phyloP scores from a whole-genome alignment of 1,140 invertebrate genomes.

The Drosophila tani region DNA sequence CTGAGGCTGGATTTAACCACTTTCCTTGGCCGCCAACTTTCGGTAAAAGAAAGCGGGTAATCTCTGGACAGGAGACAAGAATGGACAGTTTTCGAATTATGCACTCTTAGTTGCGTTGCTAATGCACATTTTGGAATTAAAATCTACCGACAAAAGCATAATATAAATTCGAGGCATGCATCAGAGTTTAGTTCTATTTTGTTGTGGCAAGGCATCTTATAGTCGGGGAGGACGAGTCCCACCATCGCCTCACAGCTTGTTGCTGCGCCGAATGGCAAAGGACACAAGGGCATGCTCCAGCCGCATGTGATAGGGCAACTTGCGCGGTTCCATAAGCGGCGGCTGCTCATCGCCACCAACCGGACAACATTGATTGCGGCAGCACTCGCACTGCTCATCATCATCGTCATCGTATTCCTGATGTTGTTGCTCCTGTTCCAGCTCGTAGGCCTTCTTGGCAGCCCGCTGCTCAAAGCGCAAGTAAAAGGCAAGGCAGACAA shows the following conservation, averaged over 20 bases:
- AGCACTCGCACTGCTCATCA: conserved; percentile 61
- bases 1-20: conserved; percentile 21
- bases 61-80: conserved; percentile 7
- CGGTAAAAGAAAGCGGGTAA: conserved; percentile 5
- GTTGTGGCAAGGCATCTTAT: conserved; percentile 53
- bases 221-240: background rate
- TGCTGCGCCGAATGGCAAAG: conserved; percentile 72
- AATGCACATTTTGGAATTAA: conserved; percentile 38
- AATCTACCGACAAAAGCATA: conserved; percentile 66
- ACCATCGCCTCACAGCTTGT: conserved; percentile 60
- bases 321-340: conserved; percentile 47
- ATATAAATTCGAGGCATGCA: conserved; percentile 63
- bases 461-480: conserved; percentile 90
- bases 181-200: conserved; percentile 38
- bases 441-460: conserved; percentile 83
- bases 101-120: conserved; percentile 52
- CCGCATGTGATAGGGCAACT: conserved; percentile 70
- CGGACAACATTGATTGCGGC: conserved; percentile 56
- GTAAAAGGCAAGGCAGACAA: conserved; percentile 93
- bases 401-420: conserved; percentile 35
- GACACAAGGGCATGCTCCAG: conserved; percentile 77
- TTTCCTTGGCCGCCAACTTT: conserved; percentile 11
- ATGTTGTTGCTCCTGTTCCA: conserved; percentile 85
- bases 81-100: conserved; percentile 24
- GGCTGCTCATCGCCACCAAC: conserved; percentile 55